Evolutionary conservation across 2,113 vertebrate genomes (phyloP).

Genomic region (Equus przewalskii): DNA sequence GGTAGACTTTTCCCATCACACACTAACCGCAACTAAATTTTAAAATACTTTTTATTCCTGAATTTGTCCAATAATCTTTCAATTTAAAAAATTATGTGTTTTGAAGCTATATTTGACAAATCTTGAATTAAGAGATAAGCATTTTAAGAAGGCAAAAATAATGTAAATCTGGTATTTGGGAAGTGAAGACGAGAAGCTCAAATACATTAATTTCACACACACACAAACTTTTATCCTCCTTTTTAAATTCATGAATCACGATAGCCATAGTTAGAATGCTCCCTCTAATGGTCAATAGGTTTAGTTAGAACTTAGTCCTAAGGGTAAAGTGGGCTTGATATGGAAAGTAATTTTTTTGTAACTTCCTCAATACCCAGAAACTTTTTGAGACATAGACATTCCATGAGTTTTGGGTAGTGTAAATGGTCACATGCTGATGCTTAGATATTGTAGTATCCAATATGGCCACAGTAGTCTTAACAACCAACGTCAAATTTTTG

Average conservation of each 20-base stretch:
- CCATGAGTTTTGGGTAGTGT: neutral
- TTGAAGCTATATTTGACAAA: conserved; percentile 65
- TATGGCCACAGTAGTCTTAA: neutral
- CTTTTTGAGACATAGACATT: conserved; percentile 39
- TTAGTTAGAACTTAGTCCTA: conserved; percentile 73
- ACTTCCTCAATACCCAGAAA: conserved; percentile 65
- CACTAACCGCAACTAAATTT: conserved; percentile 59
- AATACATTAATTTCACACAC: conserved; percentile 57
- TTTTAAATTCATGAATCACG: conserved; percentile 22
- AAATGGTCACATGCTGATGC: conserved; percentile 33
- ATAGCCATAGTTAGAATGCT: conserved; percentile 46
- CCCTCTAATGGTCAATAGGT: conserved; percentile 67
- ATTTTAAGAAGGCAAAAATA: conserved; percentile 61
- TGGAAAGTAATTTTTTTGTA: conserved; percentile 46
- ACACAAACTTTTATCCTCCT: conserved; percentile 12
- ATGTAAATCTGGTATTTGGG: conserved; percentile 56
- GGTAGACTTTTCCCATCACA: conserved; percentile 57
- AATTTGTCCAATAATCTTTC: conserved; percentile 58
- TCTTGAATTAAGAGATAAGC: conserved; percentile 69
- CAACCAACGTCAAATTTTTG: neutral
- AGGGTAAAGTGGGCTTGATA: conserved; percentile 63
- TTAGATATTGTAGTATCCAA: conserved; percentile 55
- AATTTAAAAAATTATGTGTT: conserved; percentile 71
- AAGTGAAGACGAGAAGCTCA: conserved; percentile 66
- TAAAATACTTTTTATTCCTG: conserved; percentile 67